A percentile compares a stretch with the other conserved stretches of the same genome.
Conservation (phyloP, 2,797 vertebrate species). For the Petrocephalus sullivani region DNA sequence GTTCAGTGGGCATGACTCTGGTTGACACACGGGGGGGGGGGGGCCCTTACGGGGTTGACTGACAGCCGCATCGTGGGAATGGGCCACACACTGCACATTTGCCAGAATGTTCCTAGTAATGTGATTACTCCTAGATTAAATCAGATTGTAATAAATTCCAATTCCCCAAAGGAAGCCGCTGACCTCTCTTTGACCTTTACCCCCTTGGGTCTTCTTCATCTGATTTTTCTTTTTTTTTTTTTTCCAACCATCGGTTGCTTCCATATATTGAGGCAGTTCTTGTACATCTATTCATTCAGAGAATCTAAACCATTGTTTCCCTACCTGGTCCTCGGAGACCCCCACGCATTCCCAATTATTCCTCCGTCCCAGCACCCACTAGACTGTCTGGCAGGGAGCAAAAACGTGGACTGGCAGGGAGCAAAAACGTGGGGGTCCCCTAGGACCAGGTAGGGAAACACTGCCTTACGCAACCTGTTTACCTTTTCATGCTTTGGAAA, state of each 20-base stretch:
- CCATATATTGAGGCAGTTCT: neutral
- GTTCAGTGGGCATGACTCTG: neutral
- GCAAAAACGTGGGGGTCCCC: neutral
- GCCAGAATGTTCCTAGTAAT: slow-evolving; percentile 40
- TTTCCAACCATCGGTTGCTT: neutral
- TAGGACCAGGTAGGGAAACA: neutral
- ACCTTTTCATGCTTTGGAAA: neutral
- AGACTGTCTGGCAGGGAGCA: too few relatives aligned
- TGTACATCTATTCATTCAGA: neutral
- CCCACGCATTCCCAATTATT: neutral
- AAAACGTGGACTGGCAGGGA: neutral
- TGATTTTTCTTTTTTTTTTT: slow-evolving; percentile 24
- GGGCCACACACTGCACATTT: slow-evolving; percentile 41
- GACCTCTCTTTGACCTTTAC: slow-evolving; percentile 34
- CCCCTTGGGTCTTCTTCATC: neutral
- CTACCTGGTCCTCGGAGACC: neutral
- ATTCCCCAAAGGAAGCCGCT: slow-evolving; percentile 38
- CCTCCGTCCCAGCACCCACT: neutral
- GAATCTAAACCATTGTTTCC: neutral
- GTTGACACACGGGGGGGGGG: slow-evolving; percentile 5
- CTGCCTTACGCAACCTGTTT: neutral
- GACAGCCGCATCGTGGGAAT: slow-evolving; percentile 25
- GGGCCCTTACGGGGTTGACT: neutral
- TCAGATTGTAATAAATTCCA: slow-evolving; percentile 47
- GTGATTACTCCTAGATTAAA: slow-evolving; percentile 39